Percentiles rank a stretch among this genome's conserved stretches.
Evolutionary conservation across 2,797 vertebrate genomes (phyloP).

Genomic region (Hippoglossus hippoglossus): DNA sequence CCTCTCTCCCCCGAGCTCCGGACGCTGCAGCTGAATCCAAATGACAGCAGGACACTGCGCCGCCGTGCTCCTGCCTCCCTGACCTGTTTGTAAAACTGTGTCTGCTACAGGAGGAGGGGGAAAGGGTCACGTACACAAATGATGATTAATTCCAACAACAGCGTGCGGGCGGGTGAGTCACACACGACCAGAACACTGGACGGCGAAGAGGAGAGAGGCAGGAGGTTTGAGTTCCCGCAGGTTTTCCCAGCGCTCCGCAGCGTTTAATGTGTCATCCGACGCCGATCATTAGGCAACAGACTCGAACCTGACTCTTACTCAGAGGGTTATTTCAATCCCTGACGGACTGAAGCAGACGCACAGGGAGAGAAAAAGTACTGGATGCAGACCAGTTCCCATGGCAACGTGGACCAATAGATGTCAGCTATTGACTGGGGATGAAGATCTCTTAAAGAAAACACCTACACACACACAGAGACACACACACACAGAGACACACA

Average conservation of each 20-base stretch:
- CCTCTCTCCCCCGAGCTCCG: too few relatives aligned
- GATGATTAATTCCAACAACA: neutral
- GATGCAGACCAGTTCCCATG: slow-evolving; percentile 83
- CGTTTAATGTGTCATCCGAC: slow-evolving; percentile 26
- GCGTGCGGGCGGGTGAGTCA: neutral
- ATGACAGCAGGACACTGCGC: too few relatives aligned
- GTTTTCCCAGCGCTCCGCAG: neutral
- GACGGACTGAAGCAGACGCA: slow-evolving; percentile 67
- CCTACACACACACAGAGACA: slow-evolving; percentile 41
- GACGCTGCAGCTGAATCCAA: too few relatives aligned
- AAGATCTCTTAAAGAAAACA: slow-evolving; percentile 76
- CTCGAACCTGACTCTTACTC: slow-evolving; percentile 57
- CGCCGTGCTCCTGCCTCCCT: too few relatives aligned
- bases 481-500: neutral
- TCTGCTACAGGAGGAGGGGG: neutral
- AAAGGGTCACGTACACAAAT: neutral
- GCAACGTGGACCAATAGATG: slow-evolving; percentile 80
- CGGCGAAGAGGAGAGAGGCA: neutral
- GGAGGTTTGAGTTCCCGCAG: slow-evolving; percentile 7
- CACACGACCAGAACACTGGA: neutral
- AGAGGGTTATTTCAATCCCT: slow-evolving; percentile 65
- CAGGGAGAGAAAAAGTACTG: slow-evolving; percentile 58
- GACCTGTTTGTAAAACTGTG: neutral
- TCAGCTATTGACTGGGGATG: slow-evolving; percentile 73
- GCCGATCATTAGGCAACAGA: slow-evolving; percentile 39